Conservation (phyloP, 2,113 vertebrate genomes). For the Cnemophilus loriae region DNA sequence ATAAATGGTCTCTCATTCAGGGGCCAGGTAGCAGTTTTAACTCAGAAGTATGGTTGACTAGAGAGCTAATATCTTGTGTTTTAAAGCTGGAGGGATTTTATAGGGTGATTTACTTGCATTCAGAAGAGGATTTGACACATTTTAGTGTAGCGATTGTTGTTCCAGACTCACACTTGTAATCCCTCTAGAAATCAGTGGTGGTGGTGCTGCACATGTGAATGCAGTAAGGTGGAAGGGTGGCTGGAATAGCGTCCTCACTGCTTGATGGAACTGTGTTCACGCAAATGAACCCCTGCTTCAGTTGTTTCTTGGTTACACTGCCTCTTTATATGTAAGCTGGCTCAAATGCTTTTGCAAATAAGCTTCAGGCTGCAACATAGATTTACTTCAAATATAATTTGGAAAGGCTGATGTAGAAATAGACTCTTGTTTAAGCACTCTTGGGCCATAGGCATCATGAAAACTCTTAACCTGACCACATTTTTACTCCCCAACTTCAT, state of each 20-base stretch:
- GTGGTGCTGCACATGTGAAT: neutral
- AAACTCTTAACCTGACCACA: neutral
- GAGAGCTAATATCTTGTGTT: neutral
- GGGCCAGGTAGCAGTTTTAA: neutral
- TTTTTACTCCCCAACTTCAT: neutral
- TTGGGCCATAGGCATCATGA: neutral
- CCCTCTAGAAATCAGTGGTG: neutral
- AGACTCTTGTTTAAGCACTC: neutral
- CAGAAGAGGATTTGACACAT: neutral
- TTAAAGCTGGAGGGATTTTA: neutral
- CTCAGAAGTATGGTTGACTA: fast-evolving
- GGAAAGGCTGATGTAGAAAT: neutral
- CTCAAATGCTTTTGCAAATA: neutral
- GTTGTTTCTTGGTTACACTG: neutral
- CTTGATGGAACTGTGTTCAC: neutral
- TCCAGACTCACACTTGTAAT: neutral
- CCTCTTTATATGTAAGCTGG: neutral
- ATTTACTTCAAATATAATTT: neutral
- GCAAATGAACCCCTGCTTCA: neutral
- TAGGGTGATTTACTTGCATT: neutral
- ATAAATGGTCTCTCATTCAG: neutral
- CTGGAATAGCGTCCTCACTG: neutral
- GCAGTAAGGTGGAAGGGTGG: neutral
- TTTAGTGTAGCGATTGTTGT: neutral
- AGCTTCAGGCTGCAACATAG: neutral